Conservation (phyloP, 2,113 vertebrate species). For the Vireo altiloquus region DNA sequence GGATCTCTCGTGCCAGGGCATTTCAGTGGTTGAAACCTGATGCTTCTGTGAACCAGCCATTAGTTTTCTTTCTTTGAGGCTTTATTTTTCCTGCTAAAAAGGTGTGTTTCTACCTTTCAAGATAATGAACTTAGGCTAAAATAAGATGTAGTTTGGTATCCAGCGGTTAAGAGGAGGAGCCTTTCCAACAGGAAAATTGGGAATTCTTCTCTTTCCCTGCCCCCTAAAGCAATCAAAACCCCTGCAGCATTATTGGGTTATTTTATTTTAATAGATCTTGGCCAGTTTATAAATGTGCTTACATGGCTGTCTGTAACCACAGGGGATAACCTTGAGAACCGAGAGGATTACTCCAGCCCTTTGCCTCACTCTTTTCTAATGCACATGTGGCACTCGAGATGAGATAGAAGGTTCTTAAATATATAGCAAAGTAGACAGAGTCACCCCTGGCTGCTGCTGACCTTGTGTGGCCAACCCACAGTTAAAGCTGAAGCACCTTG, state of each 20-base stretch:
- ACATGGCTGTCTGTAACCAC: background rate
- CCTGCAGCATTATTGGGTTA: background rate
- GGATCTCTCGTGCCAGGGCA: background rate
- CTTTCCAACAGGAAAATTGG: background rate
- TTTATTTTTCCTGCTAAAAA: background rate
- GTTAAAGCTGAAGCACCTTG: background rate
- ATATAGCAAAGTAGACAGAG: background rate
- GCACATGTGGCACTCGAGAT: background rate
- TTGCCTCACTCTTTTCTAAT: background rate
- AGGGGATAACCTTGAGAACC: background rate
- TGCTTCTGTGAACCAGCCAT: background rate
- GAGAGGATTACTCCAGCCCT: background rate
- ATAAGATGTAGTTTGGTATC: background rate
- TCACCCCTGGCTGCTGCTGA: background rate
- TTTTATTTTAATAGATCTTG: background rate
- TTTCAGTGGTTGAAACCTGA: conserved; percentile 10
- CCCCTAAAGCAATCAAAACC: background rate
- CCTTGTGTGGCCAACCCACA: background rate
- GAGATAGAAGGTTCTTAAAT: background rate
- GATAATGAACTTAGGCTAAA: background rate
- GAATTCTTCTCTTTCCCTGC: background rate
- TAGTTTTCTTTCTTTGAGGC: background rate
- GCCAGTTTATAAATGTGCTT: background rate
- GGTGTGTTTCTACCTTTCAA: background rate
- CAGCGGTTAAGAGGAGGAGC: background rate